These are phyloP conservation scores for Rhipidura dahli DNA, from an alignment of 2,113 vertebrate species.

Conservation along the genomic window DNA sequence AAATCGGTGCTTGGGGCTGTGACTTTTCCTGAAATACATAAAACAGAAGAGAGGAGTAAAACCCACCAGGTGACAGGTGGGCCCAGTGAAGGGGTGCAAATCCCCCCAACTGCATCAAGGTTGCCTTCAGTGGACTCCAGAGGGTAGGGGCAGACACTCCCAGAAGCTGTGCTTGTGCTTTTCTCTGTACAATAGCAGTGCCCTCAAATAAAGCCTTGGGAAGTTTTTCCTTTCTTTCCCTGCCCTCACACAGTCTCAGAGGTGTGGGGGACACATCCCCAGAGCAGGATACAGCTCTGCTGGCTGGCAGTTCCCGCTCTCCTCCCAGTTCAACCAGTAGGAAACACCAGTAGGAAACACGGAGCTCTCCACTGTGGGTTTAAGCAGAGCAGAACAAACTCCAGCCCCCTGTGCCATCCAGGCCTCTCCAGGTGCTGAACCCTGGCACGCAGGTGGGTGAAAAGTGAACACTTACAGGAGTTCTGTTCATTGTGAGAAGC, in stretches of 20 bases:
- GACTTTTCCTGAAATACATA: background rate
- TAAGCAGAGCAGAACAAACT: background rate
- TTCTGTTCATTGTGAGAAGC: background rate
- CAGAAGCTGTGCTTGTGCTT: background rate
- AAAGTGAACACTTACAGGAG: background rate
- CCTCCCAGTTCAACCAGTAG: background rate
- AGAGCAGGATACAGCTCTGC: background rate
- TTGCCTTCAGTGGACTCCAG: background rate
- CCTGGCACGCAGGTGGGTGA: too few relatives aligned
- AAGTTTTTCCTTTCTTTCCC: background rate
- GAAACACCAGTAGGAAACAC: background rate
- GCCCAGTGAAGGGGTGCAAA: background rate
- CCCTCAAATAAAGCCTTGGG: slow-evolving; percentile 12
- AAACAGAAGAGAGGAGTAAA: background rate
- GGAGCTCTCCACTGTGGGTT: background rate
- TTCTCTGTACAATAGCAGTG: background rate
- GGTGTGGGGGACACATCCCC: rapidly evolving
- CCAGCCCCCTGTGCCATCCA: background rate
- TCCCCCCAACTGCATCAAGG: background rate
- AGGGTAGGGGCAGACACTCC: background rate
- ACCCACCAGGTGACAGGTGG: background rate
- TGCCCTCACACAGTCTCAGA: background rate
- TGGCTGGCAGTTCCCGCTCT: background rate
- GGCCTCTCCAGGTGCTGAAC: background rate
- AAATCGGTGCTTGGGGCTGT: rapidly evolving